Base-by-base conservation (phyloP, 2,888 invertebrate species). In the Maniola hyperantus region DNA sequence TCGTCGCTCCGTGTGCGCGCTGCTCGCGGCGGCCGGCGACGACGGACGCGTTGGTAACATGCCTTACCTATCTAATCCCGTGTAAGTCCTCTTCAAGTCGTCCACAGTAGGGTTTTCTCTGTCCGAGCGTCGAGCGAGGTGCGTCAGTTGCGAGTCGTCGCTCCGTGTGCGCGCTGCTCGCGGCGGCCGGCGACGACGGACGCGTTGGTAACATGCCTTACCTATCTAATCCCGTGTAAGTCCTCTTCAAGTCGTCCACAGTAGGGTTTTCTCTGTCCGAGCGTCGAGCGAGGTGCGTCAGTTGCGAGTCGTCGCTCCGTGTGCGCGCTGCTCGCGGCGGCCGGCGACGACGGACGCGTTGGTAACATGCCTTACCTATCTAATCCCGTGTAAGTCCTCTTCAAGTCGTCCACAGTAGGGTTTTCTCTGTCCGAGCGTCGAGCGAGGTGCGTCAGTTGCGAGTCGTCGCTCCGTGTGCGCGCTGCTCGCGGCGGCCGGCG, bases 171-270 rank as follows among this genome's bases (percentile, higher is more conserved):
- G 76, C 46, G 71, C 78, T 57, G 65, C 68, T 15, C 73, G 72
- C 20, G 85, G 84, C 36, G 87, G 83, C 34, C 88, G 82, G 54
- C 90, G 83, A 15, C 89, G 83, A 10, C 89, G 83, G 59, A 87
- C 69, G 50, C 90, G 88, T 89, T 89, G 80, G n/a, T n/a, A n/a
- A n/a, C n/a, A n/a, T n/a, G n/a, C n/a, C 20, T 26, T 5, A 69
- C 92, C 92, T 92, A 81, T 94, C 94, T 44, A 94, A 85, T 0
- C 94, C 94, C 0, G 94, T 94, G 81, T 94, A 94, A 0, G 94
- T 94, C 70, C 91, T 85, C 74, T 92, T 93, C 42, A 94, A 91
- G 48, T 94, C 94, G 53, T 88, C 91, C 67, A 93, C 93, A 6
- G 92, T 86, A 73, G 89, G 79, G n/a, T 84, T 80, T 63, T 87